These are phyloP conservation scores for Macroglossus sobrinus DNA, from an alignment of 2,113 vertebrate species.

Conservation along the genomic window DNA sequence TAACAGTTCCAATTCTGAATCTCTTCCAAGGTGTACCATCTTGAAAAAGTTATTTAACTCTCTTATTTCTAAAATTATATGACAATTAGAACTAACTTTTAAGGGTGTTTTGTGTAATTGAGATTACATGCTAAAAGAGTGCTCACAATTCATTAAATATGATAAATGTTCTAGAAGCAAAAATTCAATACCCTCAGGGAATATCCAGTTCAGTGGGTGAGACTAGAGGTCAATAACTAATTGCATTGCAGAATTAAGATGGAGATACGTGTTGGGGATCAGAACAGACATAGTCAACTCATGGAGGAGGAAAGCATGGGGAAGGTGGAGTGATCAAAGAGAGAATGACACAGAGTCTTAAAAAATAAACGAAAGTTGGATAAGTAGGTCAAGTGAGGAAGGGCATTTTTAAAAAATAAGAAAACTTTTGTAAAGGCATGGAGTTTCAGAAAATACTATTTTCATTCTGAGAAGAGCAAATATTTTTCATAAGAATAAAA, in stretches of 20 bases:
- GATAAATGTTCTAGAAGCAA: background rate
- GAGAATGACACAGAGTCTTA: background rate
- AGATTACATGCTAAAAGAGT: background rate
- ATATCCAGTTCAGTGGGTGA: background rate
- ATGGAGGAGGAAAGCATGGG: background rate
- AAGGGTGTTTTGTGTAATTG: background rate
- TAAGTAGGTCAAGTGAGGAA: background rate
- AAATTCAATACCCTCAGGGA: background rate
- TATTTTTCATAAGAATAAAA: background rate
- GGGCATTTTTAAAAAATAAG: background rate
- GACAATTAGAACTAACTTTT: background rate
- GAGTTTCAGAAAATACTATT: background rate
- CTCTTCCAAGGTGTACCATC: background rate
- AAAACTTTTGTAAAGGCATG: background rate
- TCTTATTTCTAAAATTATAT: background rate
- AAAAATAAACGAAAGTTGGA: background rate
- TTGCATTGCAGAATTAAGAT: background rate
- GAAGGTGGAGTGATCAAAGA: background rate
- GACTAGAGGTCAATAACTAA: background rate
- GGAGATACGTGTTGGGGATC: background rate
- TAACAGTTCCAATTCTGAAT: background rate
- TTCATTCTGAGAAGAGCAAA: background rate
- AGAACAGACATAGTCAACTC: background rate
- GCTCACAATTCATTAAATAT: background rate
- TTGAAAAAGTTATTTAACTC: background rate